Percentiles rank a stretch among this genome's conserved stretches.
Evolutionary conservation across 2,888 invertebrate species (phyloP).

Genomic region (Tinea semifulvella): DNA sequence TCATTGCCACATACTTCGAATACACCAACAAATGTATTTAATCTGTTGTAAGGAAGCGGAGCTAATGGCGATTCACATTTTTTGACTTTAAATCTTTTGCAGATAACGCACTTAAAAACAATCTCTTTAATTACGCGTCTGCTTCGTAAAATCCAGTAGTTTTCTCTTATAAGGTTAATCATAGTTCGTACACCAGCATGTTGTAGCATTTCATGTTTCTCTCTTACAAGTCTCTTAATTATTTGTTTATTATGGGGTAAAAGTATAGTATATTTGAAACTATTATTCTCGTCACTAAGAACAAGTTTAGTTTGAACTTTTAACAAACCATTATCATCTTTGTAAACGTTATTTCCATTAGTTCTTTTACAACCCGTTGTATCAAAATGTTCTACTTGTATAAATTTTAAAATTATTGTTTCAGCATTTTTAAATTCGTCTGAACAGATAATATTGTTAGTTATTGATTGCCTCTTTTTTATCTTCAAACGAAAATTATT

Average conservation of each 20-base stretch:
- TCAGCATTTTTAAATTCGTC: constrained; percentile 1
- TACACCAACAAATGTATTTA: not conserved
- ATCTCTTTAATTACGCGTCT: not conserved
- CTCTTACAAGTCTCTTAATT: no score
- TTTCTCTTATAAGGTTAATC: constrained; percentile 1
- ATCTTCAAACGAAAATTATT: not conserved
- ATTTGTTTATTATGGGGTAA: not conserved
- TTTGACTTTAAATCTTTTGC: constrained; percentile 3
- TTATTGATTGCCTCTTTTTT: not conserved
- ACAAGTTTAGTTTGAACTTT: constrained; percentile 2
- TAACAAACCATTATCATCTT: not conserved
- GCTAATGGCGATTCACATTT: constrained; percentile 5
- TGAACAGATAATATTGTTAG: not conserved
- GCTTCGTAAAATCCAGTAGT: no score
- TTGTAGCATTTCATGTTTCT: constrained; percentile 3
- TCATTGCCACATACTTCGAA: not conserved
- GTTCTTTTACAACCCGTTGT: not conserved
- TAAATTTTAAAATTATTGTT: not conserved
- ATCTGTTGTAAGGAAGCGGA: not conserved
- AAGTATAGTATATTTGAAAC: constrained; percentile 2
- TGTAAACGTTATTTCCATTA: no score
- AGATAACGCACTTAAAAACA: not conserved
- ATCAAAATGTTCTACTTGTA: constrained; percentile 1
- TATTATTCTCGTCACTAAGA: not conserved
- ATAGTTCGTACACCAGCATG: constrained; percentile 3